phyloP scores from a whole-genome alignment of 2,797 vertebrate genomes.

The Halcyon smyrnensis region DNA sequence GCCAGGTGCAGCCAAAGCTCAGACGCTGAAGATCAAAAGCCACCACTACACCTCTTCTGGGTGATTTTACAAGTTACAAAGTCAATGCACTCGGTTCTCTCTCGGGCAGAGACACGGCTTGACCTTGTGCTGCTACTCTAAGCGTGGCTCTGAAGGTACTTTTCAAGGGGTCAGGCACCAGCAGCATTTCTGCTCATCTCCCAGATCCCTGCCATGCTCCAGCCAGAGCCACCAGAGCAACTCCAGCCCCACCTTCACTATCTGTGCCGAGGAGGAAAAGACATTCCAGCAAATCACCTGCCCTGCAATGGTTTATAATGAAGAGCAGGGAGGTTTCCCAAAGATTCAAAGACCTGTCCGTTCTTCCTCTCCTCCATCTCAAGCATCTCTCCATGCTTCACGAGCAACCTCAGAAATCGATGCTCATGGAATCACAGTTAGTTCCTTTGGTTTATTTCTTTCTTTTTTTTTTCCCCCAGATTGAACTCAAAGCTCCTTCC shows the following conservation, averaged over 20 bases:
- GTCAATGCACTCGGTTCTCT: rapidly evolving
- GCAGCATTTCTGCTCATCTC: background rate
- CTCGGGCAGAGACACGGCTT: background rate
- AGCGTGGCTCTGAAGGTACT: rapidly evolving
- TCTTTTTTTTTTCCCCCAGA: conserved; percentile 43
- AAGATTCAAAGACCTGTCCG: background rate
- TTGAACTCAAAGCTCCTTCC: conserved; percentile 32
- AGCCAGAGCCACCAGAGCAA: background rate
- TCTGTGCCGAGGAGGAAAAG: background rate
- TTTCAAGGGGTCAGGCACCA: background rate
- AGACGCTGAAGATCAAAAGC: background rate
- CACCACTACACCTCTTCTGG: background rate
- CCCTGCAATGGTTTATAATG: background rate
- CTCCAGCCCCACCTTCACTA: background rate
- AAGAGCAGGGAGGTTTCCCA: background rate
- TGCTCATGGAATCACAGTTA: conserved; percentile 33
- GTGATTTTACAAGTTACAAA: background rate
- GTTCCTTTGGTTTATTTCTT: conserved; percentile 61
- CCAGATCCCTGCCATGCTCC: background rate
- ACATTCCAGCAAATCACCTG: conserved; percentile 8
- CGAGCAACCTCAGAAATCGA: background rate
- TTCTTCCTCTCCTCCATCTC: background rate
- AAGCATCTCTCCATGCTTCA: background rate
- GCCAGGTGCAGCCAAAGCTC: background rate
- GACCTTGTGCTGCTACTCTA: background rate